Conservation (phyloP, 2,113 vertebrate genomes). For the Thalassarche chlororhynchos region DNA sequence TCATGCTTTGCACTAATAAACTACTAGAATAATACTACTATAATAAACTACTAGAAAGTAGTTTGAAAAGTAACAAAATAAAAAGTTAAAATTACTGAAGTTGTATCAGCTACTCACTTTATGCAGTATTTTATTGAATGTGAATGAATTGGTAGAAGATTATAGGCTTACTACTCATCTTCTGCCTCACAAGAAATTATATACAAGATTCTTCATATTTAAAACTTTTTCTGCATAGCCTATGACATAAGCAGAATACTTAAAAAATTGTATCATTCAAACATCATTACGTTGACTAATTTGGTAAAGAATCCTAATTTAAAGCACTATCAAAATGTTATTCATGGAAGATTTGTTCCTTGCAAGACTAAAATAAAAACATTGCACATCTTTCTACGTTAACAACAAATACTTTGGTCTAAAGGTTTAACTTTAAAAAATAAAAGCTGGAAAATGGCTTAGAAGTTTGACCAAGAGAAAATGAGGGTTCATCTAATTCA, state of each 20-base stretch:
- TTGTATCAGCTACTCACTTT: not conserved
- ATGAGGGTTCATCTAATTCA: not conserved
- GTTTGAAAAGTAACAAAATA: not conserved
- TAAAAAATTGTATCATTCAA: not conserved
- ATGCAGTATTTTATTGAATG: not conserved
- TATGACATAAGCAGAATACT: not conserved
- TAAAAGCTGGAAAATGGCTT: not conserved
- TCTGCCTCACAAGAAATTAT: not conserved
- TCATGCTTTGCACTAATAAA: not conserved
- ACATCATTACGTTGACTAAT: not conserved
- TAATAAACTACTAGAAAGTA: not conserved
- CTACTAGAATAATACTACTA: too few relatives aligned
- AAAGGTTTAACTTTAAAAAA: not conserved
- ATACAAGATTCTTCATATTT: not conserved
- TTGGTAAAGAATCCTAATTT: not conserved
- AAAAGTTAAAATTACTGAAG: not conserved
- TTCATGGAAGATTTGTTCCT: too few relatives aligned
- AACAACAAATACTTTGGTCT: not conserved
- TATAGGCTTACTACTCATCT: not conserved
- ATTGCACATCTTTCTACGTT: not conserved
- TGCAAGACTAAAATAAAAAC: not conserved
- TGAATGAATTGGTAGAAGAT: not conserved
- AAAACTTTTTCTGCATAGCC: not conserved
- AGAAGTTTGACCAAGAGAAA: not conserved
- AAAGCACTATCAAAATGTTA: not conserved